Conservation (phyloP, 2,888 invertebrate species). For the Lycophotia porphyrea region DNA sequence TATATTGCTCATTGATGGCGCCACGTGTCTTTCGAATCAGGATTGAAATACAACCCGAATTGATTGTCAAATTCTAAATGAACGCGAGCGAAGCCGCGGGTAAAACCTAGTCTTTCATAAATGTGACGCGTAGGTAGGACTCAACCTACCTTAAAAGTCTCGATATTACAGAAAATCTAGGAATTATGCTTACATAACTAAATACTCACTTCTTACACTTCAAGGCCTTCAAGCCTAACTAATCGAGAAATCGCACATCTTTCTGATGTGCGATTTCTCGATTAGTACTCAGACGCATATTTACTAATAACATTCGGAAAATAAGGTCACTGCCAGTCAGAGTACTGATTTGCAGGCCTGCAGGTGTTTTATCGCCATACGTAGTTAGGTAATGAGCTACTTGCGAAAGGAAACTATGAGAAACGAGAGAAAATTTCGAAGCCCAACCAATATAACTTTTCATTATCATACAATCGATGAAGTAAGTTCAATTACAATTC, state of each 20-base stretch:
- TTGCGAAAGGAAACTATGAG: neutral
- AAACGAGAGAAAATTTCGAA: neutral
- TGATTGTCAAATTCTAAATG: too few species aligned
- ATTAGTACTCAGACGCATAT: slow-evolving; percentile 5
- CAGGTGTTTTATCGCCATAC: slow-evolving; percentile 1
- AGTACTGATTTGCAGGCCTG: neutral
- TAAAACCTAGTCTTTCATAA: too few species aligned
- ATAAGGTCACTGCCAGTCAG: slow-evolving; percentile 11
- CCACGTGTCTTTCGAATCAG: too few species aligned
- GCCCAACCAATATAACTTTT: too few species aligned
- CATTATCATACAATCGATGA: too few species aligned
- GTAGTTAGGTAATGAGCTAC: neutral
- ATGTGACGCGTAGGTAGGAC: neutral
- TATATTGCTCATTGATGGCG: too few species aligned
- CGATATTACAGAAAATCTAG: neutral
- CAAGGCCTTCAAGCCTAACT: slow-evolving; percentile 4
- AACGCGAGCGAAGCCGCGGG: too few species aligned
- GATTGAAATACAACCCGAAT: too few species aligned
- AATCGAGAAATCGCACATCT: slow-evolving; percentile 8
- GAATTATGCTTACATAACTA: neutral
- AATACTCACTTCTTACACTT: neutral
- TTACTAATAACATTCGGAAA: slow-evolving; percentile 15
- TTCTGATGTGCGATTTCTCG: too few species aligned
- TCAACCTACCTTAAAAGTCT: neutral
- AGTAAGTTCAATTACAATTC: too few species aligned